Conservation (phyloP, 2,113 vertebrate species). For the Nyctereutes procyonoides region DNA sequence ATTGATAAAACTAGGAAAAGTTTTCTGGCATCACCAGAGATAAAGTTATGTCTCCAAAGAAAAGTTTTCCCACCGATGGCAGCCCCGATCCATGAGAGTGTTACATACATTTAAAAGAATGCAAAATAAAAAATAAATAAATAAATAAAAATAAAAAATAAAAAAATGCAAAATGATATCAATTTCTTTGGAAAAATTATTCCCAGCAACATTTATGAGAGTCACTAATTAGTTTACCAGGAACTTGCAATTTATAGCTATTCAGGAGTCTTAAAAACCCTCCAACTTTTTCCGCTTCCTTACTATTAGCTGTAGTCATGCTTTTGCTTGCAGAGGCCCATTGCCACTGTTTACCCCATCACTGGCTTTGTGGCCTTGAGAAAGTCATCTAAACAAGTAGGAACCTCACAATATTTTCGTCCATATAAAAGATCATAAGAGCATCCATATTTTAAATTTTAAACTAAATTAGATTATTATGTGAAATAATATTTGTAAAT, state of each 20-base stretch:
- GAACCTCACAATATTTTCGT: background rate
- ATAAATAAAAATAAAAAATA: no score
- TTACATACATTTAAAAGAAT: background rate
- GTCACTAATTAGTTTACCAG: background rate
- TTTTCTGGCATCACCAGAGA: background rate
- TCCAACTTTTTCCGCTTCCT: background rate
- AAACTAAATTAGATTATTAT: background rate
- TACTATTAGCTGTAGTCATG: background rate
- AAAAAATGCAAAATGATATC: background rate
- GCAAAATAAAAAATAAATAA: background rate
- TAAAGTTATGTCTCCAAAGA: background rate
- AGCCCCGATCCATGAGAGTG: background rate
- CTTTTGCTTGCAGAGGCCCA: no score
- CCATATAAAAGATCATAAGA: background rate
- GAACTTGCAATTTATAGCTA: background rate
- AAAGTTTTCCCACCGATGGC: background rate
- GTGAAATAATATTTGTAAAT: background rate
- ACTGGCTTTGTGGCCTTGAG: background rate
- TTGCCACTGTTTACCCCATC: background rate
- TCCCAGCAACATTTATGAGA: background rate
- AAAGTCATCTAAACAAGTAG: background rate
- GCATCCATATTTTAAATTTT: background rate
- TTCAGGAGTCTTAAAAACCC: background rate
- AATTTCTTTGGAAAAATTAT: background rate
- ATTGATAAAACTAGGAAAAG: background rate